Base-by-base conservation (phyloP, 2,113 vertebrate genomes). In the Cebus imitator region DNA sequence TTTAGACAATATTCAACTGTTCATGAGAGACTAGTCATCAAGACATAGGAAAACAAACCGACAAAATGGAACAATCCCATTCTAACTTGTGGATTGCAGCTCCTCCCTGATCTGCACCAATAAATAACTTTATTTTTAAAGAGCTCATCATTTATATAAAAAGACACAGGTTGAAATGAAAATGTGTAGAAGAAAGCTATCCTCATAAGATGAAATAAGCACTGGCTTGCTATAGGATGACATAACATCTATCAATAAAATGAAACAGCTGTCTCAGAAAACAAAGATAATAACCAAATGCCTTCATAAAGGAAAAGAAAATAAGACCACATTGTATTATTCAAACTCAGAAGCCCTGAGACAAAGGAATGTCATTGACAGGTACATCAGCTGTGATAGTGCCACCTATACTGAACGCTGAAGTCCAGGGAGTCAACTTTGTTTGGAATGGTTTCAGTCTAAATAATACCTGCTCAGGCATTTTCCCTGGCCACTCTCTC, bases 241-340 rank as follows among this genome's bases (percentile, higher is more conserved):
- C 99, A 99, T 98, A 98, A 98, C 96, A 99, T 99, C 99, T 98
- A 99, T 99, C 99, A 99, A 98, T 98, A 98, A 99, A 99, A 99
- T 99, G 98, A 99, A 99, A 98, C 98, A 98, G 97, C 98, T 98
- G 99, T 99, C 99, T 99, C 93, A 89, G 97, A 97, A 97, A 98
- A 98, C 98, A 98, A 98, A 98, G 98, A 99, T 99, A 99, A 99
- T 98, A 98, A 97, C 98, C 92, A 98, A 98, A 99, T 98, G 92
- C 98, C 98, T 99, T 99, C 98, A 98, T 98, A 99, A 98, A 97
- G 98, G 97, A 82, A 86, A 96, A 96, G 66, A 11, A 96, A 97
- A 98, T 93, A 96, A 94, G 85, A 97, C 55, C 40, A 82, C 14
- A 50, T 37, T 75, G n/a, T 55, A 72, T 95, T 96, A 89, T 68